Percentiles rank a stretch among this genome's conserved stretches.
phyloP scores from a whole-genome alignment of 1,140 invertebrate genomes.

The Dendroctonus ponderosae region DNA sequence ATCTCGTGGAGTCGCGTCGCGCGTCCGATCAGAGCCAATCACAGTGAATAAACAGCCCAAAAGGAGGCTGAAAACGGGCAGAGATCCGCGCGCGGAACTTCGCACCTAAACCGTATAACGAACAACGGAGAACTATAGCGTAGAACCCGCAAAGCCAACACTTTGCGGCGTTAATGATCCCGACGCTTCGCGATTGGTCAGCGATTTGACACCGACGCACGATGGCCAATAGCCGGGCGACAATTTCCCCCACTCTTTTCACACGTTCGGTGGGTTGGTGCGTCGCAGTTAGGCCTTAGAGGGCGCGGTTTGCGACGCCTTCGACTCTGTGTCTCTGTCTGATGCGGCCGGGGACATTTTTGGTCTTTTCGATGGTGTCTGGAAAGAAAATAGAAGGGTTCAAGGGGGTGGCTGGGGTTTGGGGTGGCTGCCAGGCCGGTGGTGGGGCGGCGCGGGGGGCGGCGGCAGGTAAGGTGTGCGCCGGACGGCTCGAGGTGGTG shows the following conservation, averaged over 20 bases:
- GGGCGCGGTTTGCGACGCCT: slow-evolving; percentile 47
- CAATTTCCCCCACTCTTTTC: slow-evolving; percentile 48
- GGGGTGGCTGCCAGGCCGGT: neutral
- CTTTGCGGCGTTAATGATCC: slow-evolving; percentile 49
- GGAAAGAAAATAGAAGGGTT: slow-evolving; percentile 25
- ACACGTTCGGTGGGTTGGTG: slow-evolving; percentile 49
- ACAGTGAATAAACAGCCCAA: slow-evolving; percentile 11
- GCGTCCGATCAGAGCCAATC: neutral
- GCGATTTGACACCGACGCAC: slow-evolving; percentile 28
- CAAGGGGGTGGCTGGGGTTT: slow-evolving; percentile 11
- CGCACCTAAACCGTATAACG: slow-evolving; percentile 47
- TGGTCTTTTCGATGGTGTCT: slow-evolving; percentile 31
- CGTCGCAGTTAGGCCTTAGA: slow-evolving; percentile 48
- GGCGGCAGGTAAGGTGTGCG: slow-evolving; percentile 8
- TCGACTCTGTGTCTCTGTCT: slow-evolving; percentile 31
- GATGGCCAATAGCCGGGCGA: slow-evolving; percentile 46
- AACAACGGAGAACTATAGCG: slow-evolving; percentile 48
- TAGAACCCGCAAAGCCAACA: slow-evolving; percentile 42
- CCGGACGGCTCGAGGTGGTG: slow-evolving; percentile 12
- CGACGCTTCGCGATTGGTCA: slow-evolving; percentile 45
- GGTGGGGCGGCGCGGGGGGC: neutral
- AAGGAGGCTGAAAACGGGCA: slow-evolving; percentile 4
- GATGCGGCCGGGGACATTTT: slow-evolving; percentile 39
- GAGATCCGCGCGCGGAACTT: slow-evolving; percentile 41
- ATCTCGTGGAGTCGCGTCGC: slow-evolving; percentile 5